A percentile compares a stretch with the other conserved stretches of the same genome.
Conservation (phyloP, 2,113 vertebrate species). For the Haemorhous mexicanus region DNA sequence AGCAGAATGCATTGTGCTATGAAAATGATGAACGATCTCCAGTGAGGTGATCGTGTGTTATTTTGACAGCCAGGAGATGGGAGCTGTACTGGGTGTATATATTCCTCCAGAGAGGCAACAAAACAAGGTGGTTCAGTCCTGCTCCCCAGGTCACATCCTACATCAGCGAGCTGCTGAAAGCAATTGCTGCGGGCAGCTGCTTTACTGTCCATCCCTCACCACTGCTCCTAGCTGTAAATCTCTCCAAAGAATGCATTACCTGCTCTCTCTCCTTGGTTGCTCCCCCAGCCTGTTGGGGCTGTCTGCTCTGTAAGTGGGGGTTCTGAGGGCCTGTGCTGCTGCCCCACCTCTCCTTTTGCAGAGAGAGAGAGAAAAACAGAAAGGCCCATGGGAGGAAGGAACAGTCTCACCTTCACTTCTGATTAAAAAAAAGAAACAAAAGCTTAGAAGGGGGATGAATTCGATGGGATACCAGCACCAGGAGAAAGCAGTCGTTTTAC, state of each 20-base stretch:
- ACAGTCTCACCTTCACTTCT: not conserved
- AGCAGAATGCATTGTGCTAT: slow-evolving; percentile 37
- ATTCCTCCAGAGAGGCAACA: slow-evolving; percentile 27
- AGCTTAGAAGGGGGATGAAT: not conserved
- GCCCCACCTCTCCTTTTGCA: not conserved
- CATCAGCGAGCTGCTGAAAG: not conserved
- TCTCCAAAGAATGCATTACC: not conserved
- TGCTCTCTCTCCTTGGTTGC: not conserved
- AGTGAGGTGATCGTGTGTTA: not conserved
- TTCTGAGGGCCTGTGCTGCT: not conserved
- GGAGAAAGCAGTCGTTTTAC: not conserved
- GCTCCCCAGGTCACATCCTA: slow-evolving; percentile 20
- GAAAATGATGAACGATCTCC: slow-evolving; percentile 32
- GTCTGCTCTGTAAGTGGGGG: not conserved
- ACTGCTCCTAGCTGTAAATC: not conserved
- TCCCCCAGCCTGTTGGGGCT: not conserved
- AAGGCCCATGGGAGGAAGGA: not conserved
- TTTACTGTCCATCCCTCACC: not conserved
- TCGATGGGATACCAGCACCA: not conserved
- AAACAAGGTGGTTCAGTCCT: slow-evolving; percentile 40
- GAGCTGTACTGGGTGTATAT: not conserved
- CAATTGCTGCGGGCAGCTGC: not conserved
- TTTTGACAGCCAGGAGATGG: slow-evolving; percentile 27
- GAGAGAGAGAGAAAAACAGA: not conserved
- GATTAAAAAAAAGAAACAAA: not conserved